Evolutionary conservation across 2,797 vertebrate genomes (phyloP), one percentile per base, ranked within the genome.

Genomic region (Clarias platycephalus): DNA sequence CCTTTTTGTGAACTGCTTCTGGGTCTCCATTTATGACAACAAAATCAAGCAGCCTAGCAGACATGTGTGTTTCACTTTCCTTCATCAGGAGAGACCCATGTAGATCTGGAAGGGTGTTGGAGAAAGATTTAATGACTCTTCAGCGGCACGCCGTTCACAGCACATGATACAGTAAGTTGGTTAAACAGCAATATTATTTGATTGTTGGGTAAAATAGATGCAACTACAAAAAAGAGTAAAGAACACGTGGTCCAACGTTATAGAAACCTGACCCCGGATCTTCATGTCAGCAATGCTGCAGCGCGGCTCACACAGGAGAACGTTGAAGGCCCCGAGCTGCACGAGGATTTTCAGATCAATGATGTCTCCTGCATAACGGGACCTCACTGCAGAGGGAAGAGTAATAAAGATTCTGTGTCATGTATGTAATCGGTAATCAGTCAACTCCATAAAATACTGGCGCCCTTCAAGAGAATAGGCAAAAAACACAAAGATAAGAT

Each of bases 1-100:
- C 98, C 96, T 98, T 97, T 91, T 95, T 96, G 92, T 99, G 97
- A 90, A 97, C 79, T 71, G 95, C 96, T 85, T 92, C 90, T 1
- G 95, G 94, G 91, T 98, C 97, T 15, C 94, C 94, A 49, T 99
- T 95, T 1, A 93, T 94, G 79, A 99, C 91, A 9, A 97, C 78
- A 74, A 99, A 95, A 82, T 99, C 96, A 72, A 92, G 90, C 5
- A 99, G 94, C 60, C 96, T 93, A 44, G 97, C 96, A 9, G 97
- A 97, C 1, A 98, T 83, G 1, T 94, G 93, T 0, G 95, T 97
- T 84, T 96, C 93, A n/a, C 94, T 91, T 79, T 95, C 93, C 78
- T 94, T 95, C 90, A 94, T 86, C 89, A 92, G 80, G 84, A 98
- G 31, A 7, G 93, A 97, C 5, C 96, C 95, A 63, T 97, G 92